Percentiles rank a stretch among this genome's conserved stretches.
These are phyloP conservation scores for Cheilosia soror DNA, from an alignment of 2,888 invertebrate species.

Conservation along the genomic window DNA sequence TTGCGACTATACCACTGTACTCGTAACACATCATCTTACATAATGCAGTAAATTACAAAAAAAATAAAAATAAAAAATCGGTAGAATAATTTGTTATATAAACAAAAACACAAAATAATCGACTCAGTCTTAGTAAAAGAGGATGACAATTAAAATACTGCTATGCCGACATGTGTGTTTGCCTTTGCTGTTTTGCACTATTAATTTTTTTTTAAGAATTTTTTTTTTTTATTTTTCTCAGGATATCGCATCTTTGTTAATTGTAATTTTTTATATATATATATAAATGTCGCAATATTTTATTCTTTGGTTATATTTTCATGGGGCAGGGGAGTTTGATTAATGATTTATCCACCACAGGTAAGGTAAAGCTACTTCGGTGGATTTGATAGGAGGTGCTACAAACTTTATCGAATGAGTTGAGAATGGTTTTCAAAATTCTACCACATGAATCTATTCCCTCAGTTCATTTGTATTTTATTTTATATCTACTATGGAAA, in stretches of 20 bases:
- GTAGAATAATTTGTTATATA: conserved; percentile 43
- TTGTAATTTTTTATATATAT: conserved; percentile 43
- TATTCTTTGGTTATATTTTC: conserved; percentile 7
- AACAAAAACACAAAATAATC: not conserved
- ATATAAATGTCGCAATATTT: conserved; percentile 53
- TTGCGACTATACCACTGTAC: conserved; percentile 39
- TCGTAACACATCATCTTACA: conserved; percentile 39
- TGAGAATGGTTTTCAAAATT: too few species aligned
- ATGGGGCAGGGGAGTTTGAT: conserved; percentile 23
- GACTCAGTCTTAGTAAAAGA: conserved; percentile 29
- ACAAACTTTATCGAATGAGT: too few species aligned
- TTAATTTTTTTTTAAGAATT: conserved; percentile 21
- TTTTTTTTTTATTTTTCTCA: conserved; percentile 40
- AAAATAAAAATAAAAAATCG: conserved; percentile 21
- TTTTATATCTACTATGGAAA: too few species aligned
- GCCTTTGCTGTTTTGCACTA: conserved; percentile 75
- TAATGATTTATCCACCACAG: conserved; percentile 26
- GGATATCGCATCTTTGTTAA: conserved; percentile 71
- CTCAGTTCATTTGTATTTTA: too few species aligned
- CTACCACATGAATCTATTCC: too few species aligned
- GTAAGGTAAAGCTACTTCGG: conserved; percentile 53
- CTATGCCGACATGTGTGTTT: conserved; percentile 76
- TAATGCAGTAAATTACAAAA: conserved; percentile 27
- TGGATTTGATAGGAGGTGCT: conserved; percentile 1
- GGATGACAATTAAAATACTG: conserved; percentile 59